Evolutionary conservation across 2,113 vertebrate species (phyloP).

Genomic region (Tauraco erythrolophus): DNA sequence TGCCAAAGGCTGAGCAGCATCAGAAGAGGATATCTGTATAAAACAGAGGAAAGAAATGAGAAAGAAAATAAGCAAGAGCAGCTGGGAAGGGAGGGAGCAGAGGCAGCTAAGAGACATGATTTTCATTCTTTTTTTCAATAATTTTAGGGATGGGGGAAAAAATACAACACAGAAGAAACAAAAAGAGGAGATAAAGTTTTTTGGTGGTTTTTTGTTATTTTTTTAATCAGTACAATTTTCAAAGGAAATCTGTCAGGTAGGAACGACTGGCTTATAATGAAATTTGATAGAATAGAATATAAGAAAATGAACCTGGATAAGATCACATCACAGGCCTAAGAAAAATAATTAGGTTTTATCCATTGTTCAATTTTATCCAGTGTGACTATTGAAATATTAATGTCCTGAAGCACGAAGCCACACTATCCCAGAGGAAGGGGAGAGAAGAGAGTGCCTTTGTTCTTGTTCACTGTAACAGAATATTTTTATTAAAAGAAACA

Average conservation of each 20-base stretch:
- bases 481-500: conserved; percentile 62
- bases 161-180: background rate
- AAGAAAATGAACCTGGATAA: conserved; percentile 48
- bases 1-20: conserved; percentile 86
- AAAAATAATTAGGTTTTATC: conserved; percentile 63
- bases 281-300: conserved; percentile 28
- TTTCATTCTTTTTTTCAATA: background rate
- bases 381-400: conserved; percentile 56
- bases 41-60: conserved; percentile 65
- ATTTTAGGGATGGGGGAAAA: background rate
- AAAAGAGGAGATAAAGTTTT: background rate
- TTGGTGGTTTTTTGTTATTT: background rate
- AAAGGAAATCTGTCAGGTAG: conserved; percentile 13
- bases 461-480: conserved; percentile 52
- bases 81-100: background rate
- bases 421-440: background rate
- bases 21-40: conserved; percentile 86
- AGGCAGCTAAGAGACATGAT: background rate
- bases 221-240: background rate
- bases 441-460: conserved; percentile 22
- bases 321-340: conserved; percentile 27
- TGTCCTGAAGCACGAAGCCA: conserved; percentile 43
- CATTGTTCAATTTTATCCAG: conserved; percentile 47
- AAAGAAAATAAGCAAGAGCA: conserved; percentile 66
- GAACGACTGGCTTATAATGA: conserved; percentile 21